Percentiles rank a stretch among this genome's conserved stretches.
Evolutionary conservation across 2,888 invertebrate species (phyloP).

Genomic region (Junonia oenone): DNA sequence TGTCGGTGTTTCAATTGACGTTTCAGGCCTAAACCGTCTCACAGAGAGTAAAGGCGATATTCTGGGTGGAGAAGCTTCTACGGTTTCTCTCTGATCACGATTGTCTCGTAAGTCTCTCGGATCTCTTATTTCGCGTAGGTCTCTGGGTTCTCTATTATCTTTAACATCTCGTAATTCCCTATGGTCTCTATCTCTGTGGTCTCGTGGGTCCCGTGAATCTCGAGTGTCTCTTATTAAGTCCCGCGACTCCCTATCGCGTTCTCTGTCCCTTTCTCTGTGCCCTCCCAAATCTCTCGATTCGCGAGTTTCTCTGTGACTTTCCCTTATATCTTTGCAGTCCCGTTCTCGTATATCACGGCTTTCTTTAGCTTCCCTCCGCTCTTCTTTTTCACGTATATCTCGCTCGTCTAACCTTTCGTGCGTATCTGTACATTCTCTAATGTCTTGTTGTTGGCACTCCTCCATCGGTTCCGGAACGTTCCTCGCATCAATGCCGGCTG

Average conservation of each 20-base stretch:
- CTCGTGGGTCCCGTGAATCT: slow-evolving; percentile 44
- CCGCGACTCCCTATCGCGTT: slow-evolving; percentile 50
- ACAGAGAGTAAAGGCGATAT: slow-evolving; percentile 71
- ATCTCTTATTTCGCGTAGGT: slow-evolving; percentile 45
- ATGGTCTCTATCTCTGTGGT: slow-evolving; percentile 52
- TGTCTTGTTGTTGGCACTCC: slow-evolving; percentile 62
- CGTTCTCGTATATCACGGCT: slow-evolving; percentile 53
- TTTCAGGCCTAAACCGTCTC: slow-evolving; percentile 65
- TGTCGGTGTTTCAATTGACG: slow-evolving; percentile 54
- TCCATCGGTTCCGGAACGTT: slow-evolving; percentile 74
- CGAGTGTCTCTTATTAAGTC: slow-evolving; percentile 45
- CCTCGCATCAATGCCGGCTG: slow-evolving; percentile 77
- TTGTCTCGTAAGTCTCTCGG: slow-evolving; percentile 53
- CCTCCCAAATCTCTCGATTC: slow-evolving; percentile 49
- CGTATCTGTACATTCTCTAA: slow-evolving; percentile 53
- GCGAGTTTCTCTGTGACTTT: slow-evolving; percentile 58
- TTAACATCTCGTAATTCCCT: slow-evolving; percentile 49
- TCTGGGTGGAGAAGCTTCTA: slow-evolving; percentile 71
- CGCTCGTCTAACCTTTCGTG: slow-evolving; percentile 57
- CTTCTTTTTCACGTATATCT: slow-evolving; percentile 61
- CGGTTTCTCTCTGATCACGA: slow-evolving; percentile 56
- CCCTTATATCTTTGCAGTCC: slow-evolving; percentile 59
- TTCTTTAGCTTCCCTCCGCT: slow-evolving; percentile 58
- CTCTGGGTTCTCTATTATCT: slow-evolving; percentile 40
- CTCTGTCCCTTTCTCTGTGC: slow-evolving; percentile 48